A percentile compares a stretch with the other conserved stretches of the same genome.
Evolutionary conservation across 2,888 invertebrate genomes (phyloP).

Genomic region (Catocala nupta): DNA sequence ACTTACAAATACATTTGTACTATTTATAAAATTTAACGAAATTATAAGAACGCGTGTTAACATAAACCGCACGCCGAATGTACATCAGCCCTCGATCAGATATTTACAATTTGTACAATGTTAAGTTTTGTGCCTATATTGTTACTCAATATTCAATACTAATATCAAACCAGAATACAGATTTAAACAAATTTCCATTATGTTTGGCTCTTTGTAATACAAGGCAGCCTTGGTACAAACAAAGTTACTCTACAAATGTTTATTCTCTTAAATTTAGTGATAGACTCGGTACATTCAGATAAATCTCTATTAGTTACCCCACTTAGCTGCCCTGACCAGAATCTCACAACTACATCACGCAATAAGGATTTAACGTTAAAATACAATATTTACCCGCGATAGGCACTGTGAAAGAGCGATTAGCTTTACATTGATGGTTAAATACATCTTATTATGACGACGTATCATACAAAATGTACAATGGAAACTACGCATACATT

Average conservation of each 20-base stretch:
- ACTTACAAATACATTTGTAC: conserved; percentile 83
- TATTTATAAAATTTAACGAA: conserved; percentile 78
- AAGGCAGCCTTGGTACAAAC: conserved; percentile 15
- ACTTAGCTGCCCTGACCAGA: conserved; percentile 24
- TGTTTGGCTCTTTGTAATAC: background rate
- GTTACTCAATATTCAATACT: conserved; percentile 29
- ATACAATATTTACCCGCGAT: conserved; percentile 45
- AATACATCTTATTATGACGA: conserved; percentile 47
- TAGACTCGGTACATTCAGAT: conserved; percentile 8
- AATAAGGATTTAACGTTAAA: conserved; percentile 33
- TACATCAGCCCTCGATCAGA: conserved; percentile 59
- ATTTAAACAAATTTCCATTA: conserved; percentile 23
- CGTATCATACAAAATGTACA: conserved; percentile 76
- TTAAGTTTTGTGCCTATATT: conserved; percentile 50
- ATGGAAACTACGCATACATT: conserved; percentile 65
- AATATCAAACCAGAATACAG: conserved; percentile 39
- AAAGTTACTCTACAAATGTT: conserved; percentile 5
- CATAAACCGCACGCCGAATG: conserved; percentile 61
- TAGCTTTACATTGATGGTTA: conserved; percentile 44
- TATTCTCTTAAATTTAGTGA: conserved; percentile 11
- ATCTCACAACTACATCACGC: conserved; percentile 42
- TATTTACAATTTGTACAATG: conserved; percentile 78
- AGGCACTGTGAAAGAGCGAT: conserved; percentile 55
- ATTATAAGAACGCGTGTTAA: conserved; percentile 59
- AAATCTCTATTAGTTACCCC: background rate